A percentile compares a stretch with the other conserved stretches of the same genome.
These are phyloP conservation scores for Chaetogeoica ovagalla DNA, from an alignment of 2,888 invertebrate genomes.

Conservation along the genomic window DNA sequence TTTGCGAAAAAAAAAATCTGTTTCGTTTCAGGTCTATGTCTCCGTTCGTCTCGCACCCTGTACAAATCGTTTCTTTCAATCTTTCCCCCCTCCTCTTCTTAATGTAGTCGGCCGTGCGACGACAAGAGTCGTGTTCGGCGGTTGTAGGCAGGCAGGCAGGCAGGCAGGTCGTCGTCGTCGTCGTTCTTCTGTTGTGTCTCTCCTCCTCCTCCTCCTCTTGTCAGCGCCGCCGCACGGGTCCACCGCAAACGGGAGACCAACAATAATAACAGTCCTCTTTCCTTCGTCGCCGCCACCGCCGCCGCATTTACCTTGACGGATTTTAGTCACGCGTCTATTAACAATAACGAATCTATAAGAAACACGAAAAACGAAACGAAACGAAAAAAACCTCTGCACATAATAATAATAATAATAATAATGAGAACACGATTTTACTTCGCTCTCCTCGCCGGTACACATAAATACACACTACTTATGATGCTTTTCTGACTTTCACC, in stretches of 20 bases:
- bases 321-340: conserved; percentile 42
- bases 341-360: conserved; percentile 48
- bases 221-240: no score
- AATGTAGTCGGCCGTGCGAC: background rate
- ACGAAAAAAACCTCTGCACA: conserved; percentile 22
- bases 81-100: no score
- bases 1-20: no score
- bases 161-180: conserved; percentile 3
- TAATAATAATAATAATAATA: conserved; percentile 16
- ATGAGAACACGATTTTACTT: background rate
- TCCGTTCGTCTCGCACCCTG: no score
- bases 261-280: conserved; percentile 28
- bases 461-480: background rate
- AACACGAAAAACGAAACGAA: background rate
- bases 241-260: conserved; percentile 11
- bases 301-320: conserved; percentile 33
- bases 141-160: background rate
- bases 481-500: no score
- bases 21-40: no score
- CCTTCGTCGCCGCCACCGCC: background rate
- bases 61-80: no score
- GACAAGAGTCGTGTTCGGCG: no score
- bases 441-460: no score
- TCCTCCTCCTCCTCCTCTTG: background rate
- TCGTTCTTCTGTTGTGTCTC: conserved; percentile 18